These are phyloP conservation scores for Nomada lathburiana DNA, from an alignment of 2,888 invertebrate species.

Conservation along the genomic window DNA sequence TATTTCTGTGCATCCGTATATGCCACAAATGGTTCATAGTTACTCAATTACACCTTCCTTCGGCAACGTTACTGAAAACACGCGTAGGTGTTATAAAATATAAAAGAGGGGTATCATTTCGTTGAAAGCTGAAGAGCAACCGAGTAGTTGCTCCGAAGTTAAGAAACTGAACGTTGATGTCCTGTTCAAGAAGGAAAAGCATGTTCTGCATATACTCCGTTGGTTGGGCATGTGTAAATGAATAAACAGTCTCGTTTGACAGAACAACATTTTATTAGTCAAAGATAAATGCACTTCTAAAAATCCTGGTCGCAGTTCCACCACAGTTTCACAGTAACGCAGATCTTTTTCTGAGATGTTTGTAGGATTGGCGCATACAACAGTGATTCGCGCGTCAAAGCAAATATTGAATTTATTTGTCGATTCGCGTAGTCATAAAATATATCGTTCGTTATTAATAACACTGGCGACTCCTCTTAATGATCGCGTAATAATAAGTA, in stretches of 20 bases:
- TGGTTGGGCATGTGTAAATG: conserved; percentile 2
- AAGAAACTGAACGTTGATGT: not conserved
- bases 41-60: conserved; percentile 41
- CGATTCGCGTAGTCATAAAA: conserved; percentile 78
- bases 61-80: conserved; percentile 9
- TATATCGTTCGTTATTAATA: conserved; percentile 77
- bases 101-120: not conserved
- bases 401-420: conserved; percentile 79
- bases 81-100: not conserved
- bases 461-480: conserved; percentile 70
- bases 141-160: not conserved
- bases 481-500: conserved; percentile 49
- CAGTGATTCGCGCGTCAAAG: conserved; percentile 68
- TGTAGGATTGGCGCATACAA: conserved; percentile 29
- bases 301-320: conserved; percentile 55
- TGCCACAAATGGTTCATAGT: conserved; percentile 43
- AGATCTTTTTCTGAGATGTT: not conserved
- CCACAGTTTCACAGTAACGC: conserved; percentile 41
- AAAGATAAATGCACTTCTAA: conserved; percentile 53
- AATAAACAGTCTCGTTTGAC: conserved; percentile 24
- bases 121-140: not conserved
- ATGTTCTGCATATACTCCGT: not conserved
- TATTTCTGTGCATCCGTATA: conserved; percentile 38
- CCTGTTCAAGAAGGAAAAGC: not conserved
- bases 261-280: conserved; percentile 58